phyloP scores from a whole-genome alignment of 2,888 invertebrate genomes.

The Linnaemya tessellans region DNA sequence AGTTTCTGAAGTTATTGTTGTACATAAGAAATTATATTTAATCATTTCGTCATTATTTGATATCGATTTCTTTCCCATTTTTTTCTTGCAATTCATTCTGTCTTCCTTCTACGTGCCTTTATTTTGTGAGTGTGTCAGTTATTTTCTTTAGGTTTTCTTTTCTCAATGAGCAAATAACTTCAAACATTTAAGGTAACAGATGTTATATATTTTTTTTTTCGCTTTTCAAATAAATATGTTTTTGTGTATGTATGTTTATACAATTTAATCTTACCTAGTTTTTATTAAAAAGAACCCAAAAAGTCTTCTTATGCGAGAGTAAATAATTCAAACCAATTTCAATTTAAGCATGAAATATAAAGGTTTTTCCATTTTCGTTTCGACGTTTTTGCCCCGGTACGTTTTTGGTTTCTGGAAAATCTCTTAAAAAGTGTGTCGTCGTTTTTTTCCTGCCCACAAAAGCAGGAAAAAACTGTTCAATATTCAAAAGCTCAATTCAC shows the following conservation, averaged over 20 bases:
- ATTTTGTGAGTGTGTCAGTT: conserved; percentile 16
- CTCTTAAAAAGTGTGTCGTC: conserved; percentile 56
- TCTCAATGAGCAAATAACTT: conserved; percentile 9
- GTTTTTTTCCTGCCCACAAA: conserved; percentile 50
- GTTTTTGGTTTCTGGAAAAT: conserved; percentile 43
- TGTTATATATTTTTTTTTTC: conserved; percentile 24
- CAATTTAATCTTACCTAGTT: conserved; percentile 24
- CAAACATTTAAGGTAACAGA: conserved; percentile 60
- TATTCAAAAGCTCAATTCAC: conserved; percentile 67
- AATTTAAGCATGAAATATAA: conserved; percentile 68
- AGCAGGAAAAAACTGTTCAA: conserved; percentile 64
- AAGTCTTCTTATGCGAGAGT: conserved; percentile 27
- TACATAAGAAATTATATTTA: conserved; percentile 15
- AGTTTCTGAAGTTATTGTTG: not conserved
- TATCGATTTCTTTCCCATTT: not conserved
- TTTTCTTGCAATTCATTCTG: not conserved
- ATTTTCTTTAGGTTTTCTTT: conserved; percentile 45
- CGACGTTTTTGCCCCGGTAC: conserved; percentile 2
- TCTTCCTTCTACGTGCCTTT: not conserved
- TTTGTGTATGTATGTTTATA: not conserved
- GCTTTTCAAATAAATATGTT: not conserved
- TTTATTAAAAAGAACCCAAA: conserved; percentile 28
- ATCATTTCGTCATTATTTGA: conserved; percentile 53
- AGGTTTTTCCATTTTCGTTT: conserved; percentile 33
- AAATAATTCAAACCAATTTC: conserved; percentile 52